Evolutionary conservation across 2,888 invertebrate species (phyloP).

Genomic region (Platycheirus rosarum): DNA sequence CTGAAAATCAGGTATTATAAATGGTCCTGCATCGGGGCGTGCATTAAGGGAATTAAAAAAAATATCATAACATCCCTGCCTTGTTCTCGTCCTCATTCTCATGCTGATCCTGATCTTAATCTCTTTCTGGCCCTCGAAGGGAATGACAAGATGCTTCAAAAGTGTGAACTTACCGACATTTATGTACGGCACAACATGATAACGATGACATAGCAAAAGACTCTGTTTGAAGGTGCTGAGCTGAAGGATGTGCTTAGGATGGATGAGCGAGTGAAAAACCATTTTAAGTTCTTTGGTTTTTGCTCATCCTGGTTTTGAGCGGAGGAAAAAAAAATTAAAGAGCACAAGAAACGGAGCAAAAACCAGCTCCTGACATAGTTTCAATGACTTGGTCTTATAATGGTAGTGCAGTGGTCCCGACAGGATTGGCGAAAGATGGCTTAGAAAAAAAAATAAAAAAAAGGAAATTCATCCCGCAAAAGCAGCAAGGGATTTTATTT

Average conservation of each 20-base stretch:
- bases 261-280: slow-evolving; percentile 3
- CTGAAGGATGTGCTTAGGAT: slow-evolving; percentile 20
- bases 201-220: slow-evolving; percentile 22
- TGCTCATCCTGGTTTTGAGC: slow-evolving; percentile 6
- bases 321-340: neutral
- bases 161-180: slow-evolving; percentile 69
- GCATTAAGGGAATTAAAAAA: slow-evolving; percentile 73
- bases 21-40: slow-evolving; percentile 69
- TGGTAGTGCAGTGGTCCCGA: neutral
- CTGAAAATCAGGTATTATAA: slow-evolving; percentile 71
- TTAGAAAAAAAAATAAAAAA: slow-evolving; percentile 41
- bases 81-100: neutral
- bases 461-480: slow-evolving; percentile 40
- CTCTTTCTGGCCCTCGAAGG: slow-evolving; percentile 3
- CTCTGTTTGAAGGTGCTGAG: neutral
- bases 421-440: slow-evolving; percentile 2
- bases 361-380: slow-evolving; percentile 50
- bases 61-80: slow-evolving; percentile 33
- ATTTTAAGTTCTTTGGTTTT: slow-evolving; percentile 30
- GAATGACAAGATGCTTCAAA: slow-evolving; percentile 45
- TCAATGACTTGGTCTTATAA: slow-evolving; percentile 37
- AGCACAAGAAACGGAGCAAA: slow-evolving; percentile 5
- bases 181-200: slow-evolving; percentile 55
- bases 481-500: slow-evolving; percentile 1
- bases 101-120: neutral